phyloP scores from a whole-genome alignment of 2,113 vertebrate species.

The Amblyornis subalaris region DNA sequence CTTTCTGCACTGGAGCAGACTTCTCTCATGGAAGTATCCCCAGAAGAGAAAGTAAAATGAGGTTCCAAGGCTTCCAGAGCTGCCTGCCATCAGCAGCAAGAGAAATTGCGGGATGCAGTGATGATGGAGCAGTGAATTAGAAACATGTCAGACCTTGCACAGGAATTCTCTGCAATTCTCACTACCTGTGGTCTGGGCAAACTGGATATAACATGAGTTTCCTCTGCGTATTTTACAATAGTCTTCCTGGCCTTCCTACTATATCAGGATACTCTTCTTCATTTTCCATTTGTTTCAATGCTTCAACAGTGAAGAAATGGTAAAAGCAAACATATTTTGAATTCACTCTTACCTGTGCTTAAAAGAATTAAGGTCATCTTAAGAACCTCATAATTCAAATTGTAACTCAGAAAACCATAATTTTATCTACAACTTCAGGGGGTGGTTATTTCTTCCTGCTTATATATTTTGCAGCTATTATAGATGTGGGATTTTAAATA shows the following conservation, averaged over 20 bases:
- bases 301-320: background rate
- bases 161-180: background rate
- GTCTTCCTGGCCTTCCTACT: background rate
- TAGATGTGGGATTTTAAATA: background rate
- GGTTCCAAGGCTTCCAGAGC: background rate
- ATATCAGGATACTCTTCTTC: background rate
- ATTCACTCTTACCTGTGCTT: background rate
- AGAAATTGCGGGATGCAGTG: background rate
- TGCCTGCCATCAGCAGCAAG: background rate
- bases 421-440: background rate
- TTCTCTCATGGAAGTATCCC: background rate
- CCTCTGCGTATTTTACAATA: background rate
- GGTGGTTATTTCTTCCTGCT: background rate
- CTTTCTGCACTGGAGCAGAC: background rate
- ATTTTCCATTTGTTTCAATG: background rate
- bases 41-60: background rate
- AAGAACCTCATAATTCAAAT: background rate
- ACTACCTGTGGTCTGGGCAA: background rate
- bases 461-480: background rate
- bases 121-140: background rate
- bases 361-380: background rate
- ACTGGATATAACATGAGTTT: background rate
- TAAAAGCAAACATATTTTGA: background rate
- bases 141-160: background rate
- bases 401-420: background rate